Evolutionary conservation across 2,113 vertebrate genomes (phyloP).

Genomic region (Cavia aperea): DNA sequence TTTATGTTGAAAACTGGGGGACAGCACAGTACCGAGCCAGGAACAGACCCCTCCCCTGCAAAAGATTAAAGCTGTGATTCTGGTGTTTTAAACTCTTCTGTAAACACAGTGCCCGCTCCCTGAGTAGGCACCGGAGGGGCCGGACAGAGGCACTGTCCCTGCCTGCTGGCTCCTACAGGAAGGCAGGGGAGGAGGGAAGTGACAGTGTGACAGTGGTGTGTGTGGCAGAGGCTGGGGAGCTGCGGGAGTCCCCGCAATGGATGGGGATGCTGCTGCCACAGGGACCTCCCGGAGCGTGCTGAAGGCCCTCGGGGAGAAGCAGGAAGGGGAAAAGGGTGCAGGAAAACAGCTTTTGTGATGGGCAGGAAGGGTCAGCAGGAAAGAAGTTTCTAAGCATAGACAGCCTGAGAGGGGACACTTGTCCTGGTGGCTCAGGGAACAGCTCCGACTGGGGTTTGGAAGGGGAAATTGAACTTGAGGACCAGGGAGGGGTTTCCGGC

Average conservation of each 20-base stretch:
- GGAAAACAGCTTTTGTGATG: neutral
- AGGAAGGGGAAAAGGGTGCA: no score
- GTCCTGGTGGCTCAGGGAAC: rapidly evolving
- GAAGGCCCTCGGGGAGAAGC: no score
- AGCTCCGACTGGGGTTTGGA: rapidly evolving
- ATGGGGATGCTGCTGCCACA: rapidly evolving
- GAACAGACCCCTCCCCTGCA: rapidly evolving
- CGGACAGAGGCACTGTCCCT: rapidly evolving
- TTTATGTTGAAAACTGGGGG: neutral
- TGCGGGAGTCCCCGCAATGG: rapidly evolving
- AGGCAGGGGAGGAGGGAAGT: no score
- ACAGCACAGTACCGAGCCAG: neutral
- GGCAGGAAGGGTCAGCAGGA: neutral
- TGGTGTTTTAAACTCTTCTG: no score
- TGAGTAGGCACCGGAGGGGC: rapidly evolving
- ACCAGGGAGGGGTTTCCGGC: rapidly evolving
- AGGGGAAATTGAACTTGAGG: neutral
- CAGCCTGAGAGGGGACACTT: neutral
- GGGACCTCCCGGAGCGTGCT: rapidly evolving
- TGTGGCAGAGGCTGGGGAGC: neutral
- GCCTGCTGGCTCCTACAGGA: rapidly evolving
- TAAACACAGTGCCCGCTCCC: rapidly evolving
- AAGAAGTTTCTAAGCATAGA: neutral
- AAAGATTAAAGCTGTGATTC: neutral
- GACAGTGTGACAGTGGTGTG: rapidly evolving